Percentiles rank a stretch among this genome's conserved stretches.
Conservation (phyloP, 2,797 vertebrate species). For the Muscicapa striata region DNA sequence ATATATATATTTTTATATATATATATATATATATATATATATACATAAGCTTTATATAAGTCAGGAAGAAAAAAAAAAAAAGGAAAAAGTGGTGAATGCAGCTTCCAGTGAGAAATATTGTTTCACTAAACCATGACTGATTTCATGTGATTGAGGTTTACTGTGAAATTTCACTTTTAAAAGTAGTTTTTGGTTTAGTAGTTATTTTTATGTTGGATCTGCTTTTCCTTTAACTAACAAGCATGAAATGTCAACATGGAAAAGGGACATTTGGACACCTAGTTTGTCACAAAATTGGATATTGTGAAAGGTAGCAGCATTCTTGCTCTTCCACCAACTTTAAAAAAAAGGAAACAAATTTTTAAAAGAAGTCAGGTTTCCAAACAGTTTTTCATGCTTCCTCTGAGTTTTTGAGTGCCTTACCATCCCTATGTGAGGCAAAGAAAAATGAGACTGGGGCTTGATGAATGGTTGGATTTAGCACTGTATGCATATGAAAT, state of each 20-base stretch:
- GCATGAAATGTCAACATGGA: background rate
- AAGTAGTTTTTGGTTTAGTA: background rate
- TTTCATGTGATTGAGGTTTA: background rate
- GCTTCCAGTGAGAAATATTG: background rate
- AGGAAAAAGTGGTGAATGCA: background rate
- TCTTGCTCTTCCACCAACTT: background rate
- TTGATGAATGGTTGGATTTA: background rate
- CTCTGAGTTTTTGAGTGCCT: background rate
- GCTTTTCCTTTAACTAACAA: slow-evolving; percentile 1
- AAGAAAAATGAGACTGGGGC: background rate
- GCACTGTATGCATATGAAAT: background rate
- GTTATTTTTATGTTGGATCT: background rate
- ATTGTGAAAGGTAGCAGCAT: background rate
- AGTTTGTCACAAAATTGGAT: background rate
- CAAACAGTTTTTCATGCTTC: background rate
- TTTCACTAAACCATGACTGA: background rate
- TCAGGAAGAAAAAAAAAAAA: too few relatives aligned
- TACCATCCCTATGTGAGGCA: background rate
- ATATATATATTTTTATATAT: too few relatives aligned
- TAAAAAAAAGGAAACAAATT: background rate
- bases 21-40: too few relatives aligned
- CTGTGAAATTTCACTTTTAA: background rate
- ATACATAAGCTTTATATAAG: too few relatives aligned
- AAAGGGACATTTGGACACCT: background rate
- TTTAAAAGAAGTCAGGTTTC: background rate